Evolutionary conservation across 92 coral and sea anemone species (phyloP), one percentile per base, ranked within the genome.

Genomic region (Bergia puertoricense): DNA sequence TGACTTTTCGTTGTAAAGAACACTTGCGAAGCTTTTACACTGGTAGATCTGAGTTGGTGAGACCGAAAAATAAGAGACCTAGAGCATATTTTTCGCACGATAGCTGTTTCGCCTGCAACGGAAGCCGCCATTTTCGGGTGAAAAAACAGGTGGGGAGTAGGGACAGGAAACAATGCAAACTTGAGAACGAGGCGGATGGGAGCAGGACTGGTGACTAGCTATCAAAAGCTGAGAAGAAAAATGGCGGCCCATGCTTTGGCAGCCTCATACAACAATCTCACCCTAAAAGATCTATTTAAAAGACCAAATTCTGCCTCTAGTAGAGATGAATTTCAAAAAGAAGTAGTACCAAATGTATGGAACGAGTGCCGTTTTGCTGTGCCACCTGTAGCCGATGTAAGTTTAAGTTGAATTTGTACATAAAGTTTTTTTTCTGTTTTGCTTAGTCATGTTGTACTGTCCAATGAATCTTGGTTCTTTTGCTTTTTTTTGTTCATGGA

Each of bases 311-410:
- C 79, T 45, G 77, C 48, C 54, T 79, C 85, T 44, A 79, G 89
- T 11, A 90, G 80, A 36, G 71, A 91, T 23, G 89, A 95, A 48
- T 56, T 95, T 20, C 91, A 92, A 43, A 85, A 77, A 50, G 94
- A 93, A 36, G 51, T 92, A 82, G 67, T 86, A 39, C 88, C 84
- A 7, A 89, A 95, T 85, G 74, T 95, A 77, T 73, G 90, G 87
- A 81, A 89, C 73, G 94, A 95, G 76, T 81, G 92, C 46, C 93
- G 98, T 41, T 96, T 97, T 75, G 93, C 96, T 57, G 95, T 95
- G 72, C 99, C 99, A 23, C 95, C 99, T 78, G 98, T 92, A 20
- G 89, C 92, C 42, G 98, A 96, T 87, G 99, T 96, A 91, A 91
- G 98, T 88, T 22, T 42, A 10, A 73, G 43, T 62, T 82, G 23